phyloP scores from a whole-genome alignment of 1,140 invertebrate species.

The Cyrtorhinus lividipennis region DNA sequence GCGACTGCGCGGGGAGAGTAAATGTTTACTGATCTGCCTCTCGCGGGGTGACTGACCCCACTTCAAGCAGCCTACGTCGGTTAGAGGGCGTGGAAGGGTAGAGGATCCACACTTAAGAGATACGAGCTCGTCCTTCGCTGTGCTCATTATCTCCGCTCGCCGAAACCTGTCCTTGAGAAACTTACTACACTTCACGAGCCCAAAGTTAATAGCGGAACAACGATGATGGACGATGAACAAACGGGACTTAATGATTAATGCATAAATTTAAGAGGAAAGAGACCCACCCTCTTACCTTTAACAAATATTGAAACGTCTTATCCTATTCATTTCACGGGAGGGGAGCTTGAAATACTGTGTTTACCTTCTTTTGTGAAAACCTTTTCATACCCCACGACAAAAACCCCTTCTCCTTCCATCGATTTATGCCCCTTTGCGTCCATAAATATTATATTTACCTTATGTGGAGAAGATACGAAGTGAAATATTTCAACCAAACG shows the following conservation, averaged over 20 bases:
- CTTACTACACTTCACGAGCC: not conserved
- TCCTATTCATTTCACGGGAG: not conserved
- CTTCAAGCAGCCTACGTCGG: no score
- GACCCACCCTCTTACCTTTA: not conserved
- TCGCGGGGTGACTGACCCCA: constrained; percentile 3
- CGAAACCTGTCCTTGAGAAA: not conserved
- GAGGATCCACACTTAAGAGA: not conserved
- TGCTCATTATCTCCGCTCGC: not conserved
- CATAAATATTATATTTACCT: no score
- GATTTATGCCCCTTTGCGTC: no score
- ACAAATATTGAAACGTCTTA: not conserved
- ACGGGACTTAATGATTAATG: not conserved
- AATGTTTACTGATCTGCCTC: constrained; percentile 5
- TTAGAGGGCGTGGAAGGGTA: not conserved
- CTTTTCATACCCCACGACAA: no score
- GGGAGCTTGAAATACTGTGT: not conserved
- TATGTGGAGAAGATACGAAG: no score
- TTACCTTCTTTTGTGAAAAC: not conserved
- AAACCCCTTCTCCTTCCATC: no score
- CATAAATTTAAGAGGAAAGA: not conserved
- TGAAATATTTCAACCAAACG: no score
- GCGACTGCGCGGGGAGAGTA: not conserved
- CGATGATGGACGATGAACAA: not conserved
- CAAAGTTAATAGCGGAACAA: not conserved
- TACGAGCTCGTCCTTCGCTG: not conserved